A percentile compares a stretch with the other conserved stretches of the same genome.
These are phyloP conservation scores for Aphidius colemani DNA, from an alignment of 2,888 invertebrate genomes.

Conservation along the genomic window DNA sequence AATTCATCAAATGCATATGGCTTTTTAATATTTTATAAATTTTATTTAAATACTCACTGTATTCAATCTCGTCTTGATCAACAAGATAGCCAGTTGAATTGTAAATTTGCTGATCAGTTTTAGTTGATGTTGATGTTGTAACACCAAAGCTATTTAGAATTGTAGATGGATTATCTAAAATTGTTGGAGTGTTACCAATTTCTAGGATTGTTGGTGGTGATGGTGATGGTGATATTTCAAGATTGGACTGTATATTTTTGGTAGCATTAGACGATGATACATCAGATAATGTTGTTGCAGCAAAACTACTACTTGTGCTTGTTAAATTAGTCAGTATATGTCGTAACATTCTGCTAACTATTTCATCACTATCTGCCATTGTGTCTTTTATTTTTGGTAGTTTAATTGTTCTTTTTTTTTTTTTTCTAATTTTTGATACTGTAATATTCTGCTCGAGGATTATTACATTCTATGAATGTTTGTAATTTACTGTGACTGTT, in stretches of 20 bases:
- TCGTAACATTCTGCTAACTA: conserved; percentile 36
- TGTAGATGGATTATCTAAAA: conserved; percentile 53
- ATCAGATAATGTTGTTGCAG: conserved; percentile 25
- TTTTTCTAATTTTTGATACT: background rate
- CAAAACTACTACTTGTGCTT: conserved; percentile 29
- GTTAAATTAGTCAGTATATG: conserved; percentile 38
- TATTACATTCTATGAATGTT: conserved; percentile 7
- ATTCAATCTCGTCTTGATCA: conserved; percentile 55
- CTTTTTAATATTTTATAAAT: no score
- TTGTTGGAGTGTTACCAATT: conserved; percentile 50
- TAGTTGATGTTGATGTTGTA: conserved; percentile 43
- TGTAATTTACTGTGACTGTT: conserved; percentile 21
- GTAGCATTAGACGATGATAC: background rate
- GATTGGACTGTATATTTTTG: background rate
- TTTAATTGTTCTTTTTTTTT: background rate
- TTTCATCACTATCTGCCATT: conserved; percentile 19
- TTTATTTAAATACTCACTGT: conserved; percentile 51
- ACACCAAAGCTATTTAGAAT: conserved; percentile 46
- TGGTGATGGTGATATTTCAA: conserved; percentile 40
- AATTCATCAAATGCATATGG: no score
- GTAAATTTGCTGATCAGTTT: conserved; percentile 52
- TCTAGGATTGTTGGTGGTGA: conserved; percentile 44
- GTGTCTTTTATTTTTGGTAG: background rate
- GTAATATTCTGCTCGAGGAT: background rate
- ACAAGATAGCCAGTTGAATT: conserved; percentile 51